These are phyloP conservation scores for Chloroceryle aenea DNA, from an alignment of 2,113 vertebrate genomes.

Conservation along the genomic window DNA sequence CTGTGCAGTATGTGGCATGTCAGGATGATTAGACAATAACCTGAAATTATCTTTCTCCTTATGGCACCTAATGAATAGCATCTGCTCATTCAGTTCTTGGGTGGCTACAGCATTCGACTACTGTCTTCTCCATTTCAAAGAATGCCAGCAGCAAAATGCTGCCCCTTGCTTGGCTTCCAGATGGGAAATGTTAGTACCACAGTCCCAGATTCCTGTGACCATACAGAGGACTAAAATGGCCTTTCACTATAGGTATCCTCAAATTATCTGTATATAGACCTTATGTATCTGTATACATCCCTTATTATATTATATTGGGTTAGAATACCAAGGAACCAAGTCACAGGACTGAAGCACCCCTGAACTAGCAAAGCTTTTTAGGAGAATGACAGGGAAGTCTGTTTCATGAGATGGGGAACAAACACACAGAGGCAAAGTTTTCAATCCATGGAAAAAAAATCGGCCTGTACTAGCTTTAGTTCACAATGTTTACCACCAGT, in stretches of 20 bases:
- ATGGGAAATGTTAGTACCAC: neutral
- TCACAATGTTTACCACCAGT: neutral
- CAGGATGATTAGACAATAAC: neutral
- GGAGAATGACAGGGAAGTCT: neutral
- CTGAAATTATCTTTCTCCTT: neutral
- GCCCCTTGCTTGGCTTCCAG: neutral
- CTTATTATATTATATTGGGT: neutral
- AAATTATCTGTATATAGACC: neutral
- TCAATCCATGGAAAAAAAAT: neutral
- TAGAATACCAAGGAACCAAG: neutral
- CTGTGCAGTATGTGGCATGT: neutral
- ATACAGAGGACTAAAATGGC: neutral
- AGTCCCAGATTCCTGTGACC: neutral
- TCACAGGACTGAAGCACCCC: neutral
- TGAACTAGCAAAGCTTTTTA: neutral
- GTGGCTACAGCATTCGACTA: neutral
- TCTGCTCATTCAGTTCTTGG: neutral
- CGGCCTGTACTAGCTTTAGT: neutral
- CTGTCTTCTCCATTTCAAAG: neutral
- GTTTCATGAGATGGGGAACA: neutral
- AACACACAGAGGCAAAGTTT: neutral
- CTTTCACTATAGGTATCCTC: neutral
- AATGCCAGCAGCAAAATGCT: neutral
- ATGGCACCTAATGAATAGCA: fast-evolving
- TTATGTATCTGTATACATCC: neutral